Conservation (phyloP, 2,888 invertebrate genomes). For the Lepidonotus clava region DNA sequence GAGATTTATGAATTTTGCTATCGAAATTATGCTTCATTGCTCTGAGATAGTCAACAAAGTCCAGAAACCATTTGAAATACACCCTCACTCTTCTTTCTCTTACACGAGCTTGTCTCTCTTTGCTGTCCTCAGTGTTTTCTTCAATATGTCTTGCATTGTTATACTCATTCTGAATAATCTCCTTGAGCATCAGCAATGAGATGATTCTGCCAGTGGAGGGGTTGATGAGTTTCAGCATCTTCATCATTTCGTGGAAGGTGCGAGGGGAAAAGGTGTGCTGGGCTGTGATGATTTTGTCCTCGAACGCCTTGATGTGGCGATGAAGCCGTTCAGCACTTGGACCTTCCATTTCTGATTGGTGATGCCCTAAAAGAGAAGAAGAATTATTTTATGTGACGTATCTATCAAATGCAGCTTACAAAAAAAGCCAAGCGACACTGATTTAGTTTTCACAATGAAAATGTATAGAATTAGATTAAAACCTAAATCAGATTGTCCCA, state of each 20-base stretch:
- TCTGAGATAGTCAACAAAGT: slow-evolving; percentile 32
- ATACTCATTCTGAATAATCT: slow-evolving; percentile 29
- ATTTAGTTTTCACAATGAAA: too few species aligned
- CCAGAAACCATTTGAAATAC: slow-evolving; percentile 42
- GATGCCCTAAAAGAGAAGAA: too few species aligned
- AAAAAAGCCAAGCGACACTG: too few species aligned
- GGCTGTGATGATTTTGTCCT: slow-evolving; percentile 40
- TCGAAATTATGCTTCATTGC: slow-evolving; percentile 47
- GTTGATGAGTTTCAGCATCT: background rate
- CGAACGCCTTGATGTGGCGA: slow-evolving; percentile 20
- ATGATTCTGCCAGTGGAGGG: background rate
- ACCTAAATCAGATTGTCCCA: too few species aligned
- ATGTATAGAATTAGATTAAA: too few species aligned
- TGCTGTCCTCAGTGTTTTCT: slow-evolving; percentile 11
- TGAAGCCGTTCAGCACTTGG: slow-evolving; percentile 13
- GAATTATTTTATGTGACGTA: too few species aligned
- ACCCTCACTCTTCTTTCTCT: background rate
- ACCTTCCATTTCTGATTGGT: background rate
- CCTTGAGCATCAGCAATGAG: background rate
- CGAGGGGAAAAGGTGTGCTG: slow-evolving; percentile 46
- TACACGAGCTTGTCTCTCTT: background rate
- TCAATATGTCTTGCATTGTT: background rate
- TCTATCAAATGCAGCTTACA: too few species aligned
- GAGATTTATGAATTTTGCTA: background rate
- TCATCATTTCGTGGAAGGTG: slow-evolving; percentile 49